Evolutionary conservation across 2,113 vertebrate species (phyloP).

Genomic region (Trichomycterus rosablanca): DNA sequence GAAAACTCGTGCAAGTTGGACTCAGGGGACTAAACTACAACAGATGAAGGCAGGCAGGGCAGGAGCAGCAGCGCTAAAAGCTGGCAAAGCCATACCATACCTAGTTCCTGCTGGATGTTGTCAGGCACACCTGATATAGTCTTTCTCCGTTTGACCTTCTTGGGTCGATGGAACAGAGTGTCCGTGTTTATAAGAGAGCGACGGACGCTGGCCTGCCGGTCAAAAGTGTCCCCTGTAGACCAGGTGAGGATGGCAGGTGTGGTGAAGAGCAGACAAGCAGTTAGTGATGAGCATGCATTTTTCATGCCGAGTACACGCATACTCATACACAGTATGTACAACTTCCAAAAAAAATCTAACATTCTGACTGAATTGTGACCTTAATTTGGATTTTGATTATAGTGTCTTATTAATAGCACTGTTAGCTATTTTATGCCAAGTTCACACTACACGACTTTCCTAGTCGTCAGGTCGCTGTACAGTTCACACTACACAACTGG

Average conservation of each 20-base stretch:
- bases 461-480: no score
- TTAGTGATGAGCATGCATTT: constrained; percentile 37
- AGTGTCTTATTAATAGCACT: no score
- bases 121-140: constrained; percentile 99
- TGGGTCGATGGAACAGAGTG: constrained; percentile 94
- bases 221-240: constrained; percentile 96
- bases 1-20: not conserved
- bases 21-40: constrained; percentile 14
- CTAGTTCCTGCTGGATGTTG: constrained; percentile 95
- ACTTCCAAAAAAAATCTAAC: no score
- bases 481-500: no score
- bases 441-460: no score
- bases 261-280: constrained; percentile 55
- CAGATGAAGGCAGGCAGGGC: constrained; percentile 28
- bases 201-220: constrained; percentile 96
- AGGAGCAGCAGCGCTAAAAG: constrained; percentile 57
- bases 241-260: constrained; percentile 70
- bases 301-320: constrained; percentile 23
- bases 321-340: constrained; percentile 12
- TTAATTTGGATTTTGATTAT: no score
- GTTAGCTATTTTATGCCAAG: no score
- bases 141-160: constrained; percentile 99
- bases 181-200: constrained; percentile 97
- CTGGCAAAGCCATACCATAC: constrained; percentile 84
- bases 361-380: no score